Base-by-base conservation (phyloP, 2,888 invertebrate genomes). In the Dryobota labecula region DNA sequence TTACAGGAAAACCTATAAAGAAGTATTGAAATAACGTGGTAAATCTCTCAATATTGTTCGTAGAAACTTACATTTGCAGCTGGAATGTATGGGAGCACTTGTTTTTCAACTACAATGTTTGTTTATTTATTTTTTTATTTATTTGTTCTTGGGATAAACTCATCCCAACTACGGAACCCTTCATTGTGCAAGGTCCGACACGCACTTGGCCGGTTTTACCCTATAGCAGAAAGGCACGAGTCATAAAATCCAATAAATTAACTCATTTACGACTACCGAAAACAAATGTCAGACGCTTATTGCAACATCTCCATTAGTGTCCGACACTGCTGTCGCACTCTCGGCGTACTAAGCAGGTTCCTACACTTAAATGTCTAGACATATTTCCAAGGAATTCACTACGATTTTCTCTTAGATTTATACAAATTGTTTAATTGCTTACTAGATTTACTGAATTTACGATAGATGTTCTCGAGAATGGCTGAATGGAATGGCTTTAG, bases 401-500 rank as follows among this genome's bases (percentile, higher is more conserved):
- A 56, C 51, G 30, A 80, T 80, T 84, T 76, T 73, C 82, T 76
- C 73, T 51, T 49, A 68, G 70, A 72, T 79, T 79, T 79, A 73
- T 76, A 80, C 72, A 83, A 74, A 73, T 72, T 68, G 65, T 68
- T 70, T 70, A 71, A 76, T 83, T 71, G 66, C 72, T 64, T 65
- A 65, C 77, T 64, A 66, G 57, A 70, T 62, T 70, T 60, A 49
- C 41, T 62, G 64, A 56, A 67, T 77, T 83, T 75, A 70, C 81
- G 77, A 77, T 70, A 9, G 62, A 43, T 80, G 68, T 80, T 68
- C 15, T 45, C 20, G 20, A 51, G 57, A 68, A 70, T 70, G 58
- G 53, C 69, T 80, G 27, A 47, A 64, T 80, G 69, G 69, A 80
- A 76, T 80, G n/a, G n/a, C 56, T 72, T 43, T 6, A 56, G 56